Evolutionary conservation across 2,113 vertebrate genomes (phyloP), one percentile per base, ranked within the genome.

Genomic region (Lontra canadensis): DNA sequence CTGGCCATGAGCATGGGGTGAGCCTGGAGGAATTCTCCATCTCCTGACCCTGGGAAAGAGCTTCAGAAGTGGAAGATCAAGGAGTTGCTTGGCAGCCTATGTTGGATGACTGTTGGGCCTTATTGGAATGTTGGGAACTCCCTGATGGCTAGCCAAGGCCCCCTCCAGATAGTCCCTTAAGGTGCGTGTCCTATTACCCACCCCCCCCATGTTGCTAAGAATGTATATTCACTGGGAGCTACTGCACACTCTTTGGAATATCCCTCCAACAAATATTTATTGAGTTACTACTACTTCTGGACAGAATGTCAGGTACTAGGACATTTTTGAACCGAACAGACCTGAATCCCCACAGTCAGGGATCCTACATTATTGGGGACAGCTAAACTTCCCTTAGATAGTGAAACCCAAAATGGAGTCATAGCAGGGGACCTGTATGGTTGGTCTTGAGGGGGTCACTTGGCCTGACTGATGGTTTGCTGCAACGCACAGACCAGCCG

Each of bases 371-470:
- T 14, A 9, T 25, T 39, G 47, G 49, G 55, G 36, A 52, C 6
- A 0, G 15, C 5, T 69, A 57, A 2, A 29, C 10, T 93, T 18
- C 18, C 42, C 23, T 18, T 7, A 73, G 36, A 49, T 15, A 34
- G 26, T 23, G 11, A 67, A 34, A 80, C 7, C 15, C 4, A 1
- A 15, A 7, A 9, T 39, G 36, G 42, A 18, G 20, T 57, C 89
- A 52, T 69, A 39, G 52, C 39, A 7, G 20, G 59, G 69, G 34
- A 59, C 39, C 42, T 36, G 14, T 20, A 52, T 86, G 26, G 20
- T 20, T 23, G 55, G 18, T 67, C 23, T 47, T 26, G 4, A 0
- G 0, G 17, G 17, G 49, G 17, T 6, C 14, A 23, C 17, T 21
- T 34, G 39, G 23, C 81, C 36, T 44, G 18, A 4, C 1, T 18